Evolutionary conservation across 2,797 vertebrate genomes (phyloP).

Genomic region (Schizothorax lantsangensis): DNA sequence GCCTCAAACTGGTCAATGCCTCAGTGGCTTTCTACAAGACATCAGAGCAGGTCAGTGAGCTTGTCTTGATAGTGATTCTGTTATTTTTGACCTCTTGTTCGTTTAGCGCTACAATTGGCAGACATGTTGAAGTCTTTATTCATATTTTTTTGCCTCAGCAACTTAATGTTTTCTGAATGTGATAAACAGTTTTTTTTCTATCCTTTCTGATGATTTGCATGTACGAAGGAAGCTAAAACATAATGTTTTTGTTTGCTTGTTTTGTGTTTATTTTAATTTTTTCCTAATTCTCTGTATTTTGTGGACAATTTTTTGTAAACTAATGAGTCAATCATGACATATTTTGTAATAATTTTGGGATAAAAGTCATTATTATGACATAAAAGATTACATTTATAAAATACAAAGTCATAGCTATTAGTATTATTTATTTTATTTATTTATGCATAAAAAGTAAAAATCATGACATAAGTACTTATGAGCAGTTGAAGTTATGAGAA

Average conservation of each 20-base stretch:
- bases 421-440: too few relatives aligned
- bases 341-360: background rate
- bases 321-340: background rate
- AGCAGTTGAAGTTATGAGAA: background rate
- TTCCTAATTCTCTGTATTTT: background rate
- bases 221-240: background rate
- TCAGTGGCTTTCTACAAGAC: constrained; percentile 99
- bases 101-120: background rate
- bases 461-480: too few relatives aligned
- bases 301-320: background rate
- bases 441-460: background rate
- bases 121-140: background rate
- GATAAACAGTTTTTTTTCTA: background rate
- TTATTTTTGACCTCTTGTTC: background rate
- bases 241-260: too few relatives aligned
- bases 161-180: background rate
- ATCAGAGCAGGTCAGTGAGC: constrained; percentile 88
- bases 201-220: background rate
- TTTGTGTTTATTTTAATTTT: background rate
- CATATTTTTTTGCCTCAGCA: background rate
- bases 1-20: constrained; percentile 96
- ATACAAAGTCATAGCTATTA: background rate
- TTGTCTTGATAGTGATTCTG: constrained; percentile 2
- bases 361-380: background rate
- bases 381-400: background rate